Conservation (phyloP, 1,140 invertebrate species). For the Rhopalosiphum padi region DNA sequence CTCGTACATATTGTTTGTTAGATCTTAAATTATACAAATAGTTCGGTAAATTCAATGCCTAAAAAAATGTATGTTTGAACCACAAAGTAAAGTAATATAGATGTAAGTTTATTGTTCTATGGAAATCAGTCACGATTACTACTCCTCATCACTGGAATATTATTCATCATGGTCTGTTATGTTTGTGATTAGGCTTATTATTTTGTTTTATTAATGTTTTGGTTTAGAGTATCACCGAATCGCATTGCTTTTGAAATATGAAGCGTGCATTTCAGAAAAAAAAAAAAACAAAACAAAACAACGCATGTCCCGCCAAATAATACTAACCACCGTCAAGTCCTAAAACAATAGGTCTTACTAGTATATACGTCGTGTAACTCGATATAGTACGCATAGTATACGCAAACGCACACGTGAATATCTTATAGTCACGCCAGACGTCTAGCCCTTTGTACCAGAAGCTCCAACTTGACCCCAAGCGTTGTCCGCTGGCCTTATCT, state of each 20-base stretch:
- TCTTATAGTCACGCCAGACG: constrained; percentile 26
- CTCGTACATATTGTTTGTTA: background rate
- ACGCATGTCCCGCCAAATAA: constrained; percentile 42
- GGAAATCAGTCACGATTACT: background rate
- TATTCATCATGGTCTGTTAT: background rate
- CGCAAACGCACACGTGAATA: constrained; percentile 45
- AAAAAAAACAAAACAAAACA: constrained; percentile 28
- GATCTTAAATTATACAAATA: constrained; percentile 20
- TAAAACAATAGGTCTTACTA: constrained; percentile 38
- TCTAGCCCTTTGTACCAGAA: constrained; percentile 51
- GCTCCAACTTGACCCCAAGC: constrained; percentile 44
- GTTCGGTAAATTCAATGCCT: background rate
- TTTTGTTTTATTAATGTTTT: constrained; percentile 30
- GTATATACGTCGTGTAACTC: constrained; percentile 39
- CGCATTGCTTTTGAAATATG: constrained; percentile 24
- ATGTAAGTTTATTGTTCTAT: constrained; percentile 14
- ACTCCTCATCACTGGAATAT: background rate
- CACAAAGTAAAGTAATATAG: background rate
- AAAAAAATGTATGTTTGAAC: background rate
- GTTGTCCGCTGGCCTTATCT: constrained; percentile 40
- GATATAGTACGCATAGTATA: constrained; percentile 37
- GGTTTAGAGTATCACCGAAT: constrained; percentile 24
- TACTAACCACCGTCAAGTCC: constrained; percentile 30
- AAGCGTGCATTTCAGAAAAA: background rate
- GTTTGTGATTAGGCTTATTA: constrained; percentile 39